Evolutionary conservation across 2,888 invertebrate species (phyloP), one percentile per base, ranked within the genome.

Genomic region (Hymenopus coronatus): DNA sequence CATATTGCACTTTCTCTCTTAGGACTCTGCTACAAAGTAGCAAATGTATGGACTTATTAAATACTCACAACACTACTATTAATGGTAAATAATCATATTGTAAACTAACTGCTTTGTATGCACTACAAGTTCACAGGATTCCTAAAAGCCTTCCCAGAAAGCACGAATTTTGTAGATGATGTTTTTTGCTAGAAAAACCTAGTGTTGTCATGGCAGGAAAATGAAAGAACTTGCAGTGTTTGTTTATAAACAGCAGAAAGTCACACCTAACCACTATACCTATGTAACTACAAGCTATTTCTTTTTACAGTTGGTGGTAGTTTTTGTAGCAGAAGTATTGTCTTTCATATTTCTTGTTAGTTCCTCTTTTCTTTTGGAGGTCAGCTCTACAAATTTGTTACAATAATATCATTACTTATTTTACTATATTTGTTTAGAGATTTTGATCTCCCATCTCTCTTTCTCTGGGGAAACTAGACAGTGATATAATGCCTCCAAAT

Each of bases 121-220:
- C 87, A 87, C 87, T 82, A 87, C 87, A 87, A 33, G 33, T 87
- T 86, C 86, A 86, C 81, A 81, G 30, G 87, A 87, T 87, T 87
- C 87, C 82, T 87, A 82, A 70, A 20, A 87, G 86, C 86, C 86
- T 86, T 86, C 54, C 86, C 81, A 25, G 86, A 86, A 46, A 85
- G 30, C 28, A 88, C 85, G 82, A 88, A 82, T 82, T 86, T 88
- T 85, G 81, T 88, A 88, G 88, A 85, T 85, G 88, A 82, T 88
- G 88, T 88, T 70, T 70, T 70, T 70, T 40, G 40, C 88, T 82
- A 86, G 86, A 70, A 70, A 81, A 15, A 86, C 30, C 81, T 86
- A 87, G 87, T 87, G 87, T 82, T n/a, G 82, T 82, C 82, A 82
- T 28, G 82, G 28, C 30, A 86, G 40, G 27, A 33, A 70, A 82